A percentile compares a stretch with the other conserved stretches of the same genome.
Conservation (phyloP, 37 sponge, comb jelly and placozoan genomes). For the Crambe crambe region DNA sequence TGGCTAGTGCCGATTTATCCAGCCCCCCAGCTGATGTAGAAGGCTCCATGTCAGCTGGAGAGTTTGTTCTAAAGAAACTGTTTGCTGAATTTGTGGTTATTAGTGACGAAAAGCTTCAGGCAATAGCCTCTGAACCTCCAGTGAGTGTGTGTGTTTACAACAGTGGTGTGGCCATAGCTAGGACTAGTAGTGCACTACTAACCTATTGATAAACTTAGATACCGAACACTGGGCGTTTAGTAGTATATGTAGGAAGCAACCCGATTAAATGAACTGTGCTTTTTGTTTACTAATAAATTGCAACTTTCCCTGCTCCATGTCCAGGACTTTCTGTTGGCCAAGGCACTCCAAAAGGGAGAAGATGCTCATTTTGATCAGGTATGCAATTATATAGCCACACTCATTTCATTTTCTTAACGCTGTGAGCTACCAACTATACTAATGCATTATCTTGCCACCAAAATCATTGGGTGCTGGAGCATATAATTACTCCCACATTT, state of each 20-base stretch:
- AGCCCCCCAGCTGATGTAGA: constrained; percentile 29
- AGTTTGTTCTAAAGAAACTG: constrained; percentile 90
- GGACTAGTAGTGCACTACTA: too few species aligned
- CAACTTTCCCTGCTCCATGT: neutral
- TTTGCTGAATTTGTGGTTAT: constrained; percentile 88
- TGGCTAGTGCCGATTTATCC: constrained; percentile 38
- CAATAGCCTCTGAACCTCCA: constrained; percentile 56
- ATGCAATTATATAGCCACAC: neutral
- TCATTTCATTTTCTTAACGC: neutral
- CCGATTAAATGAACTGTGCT: too few species aligned
- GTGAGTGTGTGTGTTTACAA: constrained; percentile 26
- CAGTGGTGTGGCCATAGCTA: neutral
- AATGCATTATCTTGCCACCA: too few species aligned
- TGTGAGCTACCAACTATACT: neutral
- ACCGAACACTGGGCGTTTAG: too few species aligned
- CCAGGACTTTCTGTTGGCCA: constrained; percentile 69
- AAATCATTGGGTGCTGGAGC: neutral
- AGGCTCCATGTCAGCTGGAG: constrained; percentile 68
- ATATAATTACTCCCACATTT: neutral
- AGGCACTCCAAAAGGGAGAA: constrained; percentile 82
- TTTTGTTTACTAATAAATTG: too few species aligned
- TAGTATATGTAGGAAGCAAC: too few species aligned
- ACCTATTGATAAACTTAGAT: too few species aligned
- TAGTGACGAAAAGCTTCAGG: constrained; percentile 75
- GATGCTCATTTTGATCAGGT: constrained; percentile 90